Evolutionary conservation across 1,140 invertebrate species (phyloP).

Genomic region (Anoplolepis gracilipes): DNA sequence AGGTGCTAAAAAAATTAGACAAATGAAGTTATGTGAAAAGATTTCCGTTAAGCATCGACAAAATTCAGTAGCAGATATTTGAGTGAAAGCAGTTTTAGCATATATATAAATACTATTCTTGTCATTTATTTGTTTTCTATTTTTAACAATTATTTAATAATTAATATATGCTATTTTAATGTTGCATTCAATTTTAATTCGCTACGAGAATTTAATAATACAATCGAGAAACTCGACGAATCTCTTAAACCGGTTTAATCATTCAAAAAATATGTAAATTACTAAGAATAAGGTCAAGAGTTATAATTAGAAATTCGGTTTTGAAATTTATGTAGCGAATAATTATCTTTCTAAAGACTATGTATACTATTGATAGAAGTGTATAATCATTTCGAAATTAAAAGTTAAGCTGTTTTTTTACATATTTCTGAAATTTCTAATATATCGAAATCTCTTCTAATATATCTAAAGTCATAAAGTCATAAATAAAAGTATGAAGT

Average conservation of each 20-base stretch:
- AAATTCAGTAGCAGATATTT: background rate
- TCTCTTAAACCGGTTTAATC: background rate
- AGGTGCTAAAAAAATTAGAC: no score
- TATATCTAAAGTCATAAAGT: background rate
- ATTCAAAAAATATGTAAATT: background rate
- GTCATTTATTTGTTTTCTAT: background rate
- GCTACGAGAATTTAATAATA: background rate
- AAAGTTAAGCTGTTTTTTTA: background rate
- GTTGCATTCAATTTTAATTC: background rate
- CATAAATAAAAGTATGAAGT: background rate
- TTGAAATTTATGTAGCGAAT: background rate
- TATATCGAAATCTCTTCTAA: background rate
- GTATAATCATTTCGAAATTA: background rate
- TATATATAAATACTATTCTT: background rate
- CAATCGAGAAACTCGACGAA: background rate
- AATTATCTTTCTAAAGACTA: background rate
- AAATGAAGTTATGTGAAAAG: background rate
- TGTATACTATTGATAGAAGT: background rate
- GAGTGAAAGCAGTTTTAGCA: background rate
- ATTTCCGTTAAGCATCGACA: background rate
- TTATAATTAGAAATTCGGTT: background rate
- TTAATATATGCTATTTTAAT: background rate
- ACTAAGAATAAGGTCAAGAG: background rate
- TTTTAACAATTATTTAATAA: background rate
- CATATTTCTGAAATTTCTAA: background rate